Conservation (phyloP, 53 echinoderm and acorn worm species). For the Antedon mediterranea region DNA sequence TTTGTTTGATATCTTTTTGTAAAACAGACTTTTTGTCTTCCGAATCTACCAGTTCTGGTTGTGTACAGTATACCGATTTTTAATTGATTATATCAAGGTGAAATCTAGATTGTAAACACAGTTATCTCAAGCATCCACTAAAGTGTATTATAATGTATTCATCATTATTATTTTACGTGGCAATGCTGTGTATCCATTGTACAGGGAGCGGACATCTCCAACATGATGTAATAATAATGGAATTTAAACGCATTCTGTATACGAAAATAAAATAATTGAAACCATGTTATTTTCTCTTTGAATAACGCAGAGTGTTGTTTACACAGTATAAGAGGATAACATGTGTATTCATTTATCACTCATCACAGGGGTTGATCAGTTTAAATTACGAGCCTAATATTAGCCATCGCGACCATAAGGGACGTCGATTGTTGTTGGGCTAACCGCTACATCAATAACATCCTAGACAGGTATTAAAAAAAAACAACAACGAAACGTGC, state of each 20-base stretch:
- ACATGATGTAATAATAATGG: background rate
- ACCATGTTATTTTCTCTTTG: background rate
- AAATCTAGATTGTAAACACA: too few relatives aligned
- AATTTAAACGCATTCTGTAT: background rate
- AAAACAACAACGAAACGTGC: background rate
- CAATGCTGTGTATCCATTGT: background rate
- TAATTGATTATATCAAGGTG: too few relatives aligned
- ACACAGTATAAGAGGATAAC: background rate
- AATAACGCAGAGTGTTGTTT: background rate
- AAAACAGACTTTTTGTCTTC: too few relatives aligned
- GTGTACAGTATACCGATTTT: too few relatives aligned
- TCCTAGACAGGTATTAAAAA: background rate
- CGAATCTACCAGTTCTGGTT: too few relatives aligned
- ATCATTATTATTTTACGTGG: too few relatives aligned
- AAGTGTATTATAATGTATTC: too few relatives aligned
- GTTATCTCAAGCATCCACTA: too few relatives aligned
- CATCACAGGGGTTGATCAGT: background rate
- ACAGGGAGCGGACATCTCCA: background rate
- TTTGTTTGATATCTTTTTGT: too few relatives aligned
- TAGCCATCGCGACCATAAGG: background rate
- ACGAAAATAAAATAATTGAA: background rate
- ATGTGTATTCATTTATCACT: background rate
- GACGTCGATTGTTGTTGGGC: background rate
- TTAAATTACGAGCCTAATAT: background rate
- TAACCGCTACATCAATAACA: background rate